Evolutionary conservation across 1,140 invertebrate genomes (phyloP), one percentile per base, ranked within the genome.

Genomic region (Diachasmimorpha longicaudata): DNA sequence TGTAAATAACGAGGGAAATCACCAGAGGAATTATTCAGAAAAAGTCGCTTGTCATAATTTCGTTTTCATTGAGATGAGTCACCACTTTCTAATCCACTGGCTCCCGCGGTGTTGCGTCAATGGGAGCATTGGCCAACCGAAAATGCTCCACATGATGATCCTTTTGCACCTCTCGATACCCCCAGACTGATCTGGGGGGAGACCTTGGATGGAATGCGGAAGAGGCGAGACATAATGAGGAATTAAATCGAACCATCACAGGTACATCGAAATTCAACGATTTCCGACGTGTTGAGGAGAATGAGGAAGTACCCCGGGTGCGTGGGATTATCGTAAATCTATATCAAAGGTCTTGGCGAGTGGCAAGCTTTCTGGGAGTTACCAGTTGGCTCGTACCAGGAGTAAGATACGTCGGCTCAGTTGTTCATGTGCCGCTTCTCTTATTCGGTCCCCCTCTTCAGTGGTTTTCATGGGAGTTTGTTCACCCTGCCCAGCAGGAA

Each of bases 391-490:
- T 46, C 19, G 16, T 19, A 63, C n/a, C 58, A 63, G 19, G 23
- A 13, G 14, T 25, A 63, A 31, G 19, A 63, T 25, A 25, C n/a
- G 19, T 63, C 9, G 23, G 13, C 10, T 63, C 21, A 63, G 58
- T 63, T 63, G 58, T 63, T 63, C 58, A 63, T 63, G 31, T 63
- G 58, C 23, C 14, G 58, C 58, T 25, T 63, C 52, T 58, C 58
- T 23, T 63, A 63, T 63, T 63, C 58, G 23, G 58, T 63, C 58
- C 23, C 58, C 14, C 58, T 25, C 21, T 63, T 63, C 58, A 63
- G 52, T 58, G 58, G 19, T 63, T 63, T 63, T 25, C 58, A 23
- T 25, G 19, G 69, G 75, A 76, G 75, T 76, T 76, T 76, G 75
- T 76, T 76, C 75, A 76, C 75, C 75, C 72, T 76, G 48, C 23